phyloP scores from a whole-genome alignment of 2,797 vertebrate species.

The Sebastes oblongus region DNA sequence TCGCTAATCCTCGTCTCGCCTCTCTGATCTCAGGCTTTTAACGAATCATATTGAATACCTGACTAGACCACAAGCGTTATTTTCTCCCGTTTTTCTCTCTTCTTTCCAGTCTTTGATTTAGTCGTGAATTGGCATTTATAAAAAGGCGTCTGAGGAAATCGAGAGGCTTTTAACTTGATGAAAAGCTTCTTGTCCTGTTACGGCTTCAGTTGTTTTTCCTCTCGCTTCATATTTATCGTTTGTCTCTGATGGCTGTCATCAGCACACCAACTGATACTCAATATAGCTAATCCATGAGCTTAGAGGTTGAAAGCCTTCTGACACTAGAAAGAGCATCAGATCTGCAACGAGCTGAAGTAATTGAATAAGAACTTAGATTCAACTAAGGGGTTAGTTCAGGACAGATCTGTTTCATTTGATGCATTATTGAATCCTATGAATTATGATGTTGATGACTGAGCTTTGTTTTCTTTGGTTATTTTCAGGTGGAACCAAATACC shows the following conservation, averaged over 20 bases:
- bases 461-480: neutral
- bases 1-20: slow-evolving; percentile 21
- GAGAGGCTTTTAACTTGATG: slow-evolving; percentile 35
- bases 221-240: slow-evolving; percentile 11
- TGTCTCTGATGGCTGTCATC: slow-evolving; percentile 31
- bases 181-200: slow-evolving; percentile 19
- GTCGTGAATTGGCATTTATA: slow-evolving; percentile 1
- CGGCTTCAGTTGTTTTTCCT: neutral
- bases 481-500: slow-evolving; percentile 95
- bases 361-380: neutral
- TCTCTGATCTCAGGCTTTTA: slow-evolving; percentile 16
- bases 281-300: slow-evolving; percentile 4
- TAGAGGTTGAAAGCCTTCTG: slow-evolving; percentile 8
- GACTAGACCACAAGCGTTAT: slow-evolving; percentile 21
- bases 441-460: neutral
- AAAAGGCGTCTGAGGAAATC: neutral
- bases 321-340: neutral
- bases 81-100: neutral
- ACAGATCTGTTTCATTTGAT: neutral
- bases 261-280: neutral
- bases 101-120: neutral
- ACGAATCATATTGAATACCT: slow-evolving; percentile 12
- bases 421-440: neutral
- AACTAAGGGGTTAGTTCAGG: neutral
- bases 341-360: neutral